These are phyloP conservation scores for Rutilus rutilus DNA, from an alignment of 2,113 vertebrate genomes.

Conservation along the genomic window DNA sequence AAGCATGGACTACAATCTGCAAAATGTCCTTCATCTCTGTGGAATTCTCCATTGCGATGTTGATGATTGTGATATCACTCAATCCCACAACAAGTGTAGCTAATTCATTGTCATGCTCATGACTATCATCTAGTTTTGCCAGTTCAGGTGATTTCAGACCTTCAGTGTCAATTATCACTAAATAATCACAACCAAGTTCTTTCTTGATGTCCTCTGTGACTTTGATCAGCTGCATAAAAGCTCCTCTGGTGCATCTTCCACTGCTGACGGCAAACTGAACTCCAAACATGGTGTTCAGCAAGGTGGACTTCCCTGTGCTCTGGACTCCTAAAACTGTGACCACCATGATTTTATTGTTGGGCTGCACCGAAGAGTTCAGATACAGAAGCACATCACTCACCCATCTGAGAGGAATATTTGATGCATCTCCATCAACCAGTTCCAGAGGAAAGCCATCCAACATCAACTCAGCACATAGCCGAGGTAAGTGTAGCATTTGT, in stretches of 20 bases:
- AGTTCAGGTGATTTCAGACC: slow-evolving; percentile 70
- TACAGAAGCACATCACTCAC: slow-evolving; percentile 73
- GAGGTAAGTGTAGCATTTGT: slow-evolving; percentile 65
- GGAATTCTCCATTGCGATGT: slow-evolving; percentile 72
- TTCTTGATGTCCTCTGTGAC: slow-evolving; percentile 60
- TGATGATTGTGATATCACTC: slow-evolving; percentile 79
- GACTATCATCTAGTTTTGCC: slow-evolving; percentile 63
- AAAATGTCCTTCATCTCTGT: slow-evolving; percentile 71
- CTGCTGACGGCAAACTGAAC: slow-evolving; percentile 81
- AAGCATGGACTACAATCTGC: slow-evolving; percentile 71
- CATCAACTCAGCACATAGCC: slow-evolving; percentile 71
- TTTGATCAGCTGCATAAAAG: slow-evolving; percentile 73
- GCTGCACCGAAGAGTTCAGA: slow-evolving; percentile 61
- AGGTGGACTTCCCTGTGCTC: slow-evolving; percentile 85
- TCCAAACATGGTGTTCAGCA: slow-evolving; percentile 87
- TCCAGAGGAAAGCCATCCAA: slow-evolving; percentile 79
- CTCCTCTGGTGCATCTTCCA: slow-evolving; percentile 77
- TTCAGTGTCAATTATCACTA: slow-evolving; percentile 72
- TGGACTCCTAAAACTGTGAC: slow-evolving; percentile 79
- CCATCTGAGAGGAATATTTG: slow-evolving; percentile 80
- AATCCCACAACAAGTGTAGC: slow-evolving; percentile 79
- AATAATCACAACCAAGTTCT: slow-evolving; percentile 71
- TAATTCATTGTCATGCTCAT: slow-evolving; percentile 78
- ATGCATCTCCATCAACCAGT: slow-evolving; percentile 79
- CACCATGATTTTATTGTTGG: slow-evolving; percentile 71